phyloP scores from a whole-genome alignment of 1,140 invertebrate genomes.

The Hesperophylax magnus region DNA sequence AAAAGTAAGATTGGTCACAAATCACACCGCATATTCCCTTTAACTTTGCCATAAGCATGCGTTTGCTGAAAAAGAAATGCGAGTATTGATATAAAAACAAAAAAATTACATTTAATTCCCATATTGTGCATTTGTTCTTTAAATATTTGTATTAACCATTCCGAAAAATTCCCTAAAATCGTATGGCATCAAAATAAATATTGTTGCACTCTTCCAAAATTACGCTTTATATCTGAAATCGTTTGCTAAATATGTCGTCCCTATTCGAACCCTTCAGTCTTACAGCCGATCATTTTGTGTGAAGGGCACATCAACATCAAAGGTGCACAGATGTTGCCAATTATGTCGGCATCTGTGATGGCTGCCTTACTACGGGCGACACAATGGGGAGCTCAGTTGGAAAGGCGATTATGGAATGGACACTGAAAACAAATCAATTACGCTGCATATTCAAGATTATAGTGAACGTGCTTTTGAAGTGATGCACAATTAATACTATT shows the following conservation, averaged over 20 bases:
- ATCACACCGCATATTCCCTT: no score
- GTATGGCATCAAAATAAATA: no score
- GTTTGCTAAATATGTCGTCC: slow-evolving; percentile 25
- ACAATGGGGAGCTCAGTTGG: slow-evolving; percentile 1
- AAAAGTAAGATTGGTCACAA: no score
- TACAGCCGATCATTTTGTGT: slow-evolving; percentile 3
- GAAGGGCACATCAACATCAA: slow-evolving; percentile 7
- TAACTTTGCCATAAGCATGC: no score
- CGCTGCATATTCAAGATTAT: not conserved
- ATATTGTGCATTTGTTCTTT: no score
- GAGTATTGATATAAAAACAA: no score
- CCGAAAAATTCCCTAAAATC: no score
- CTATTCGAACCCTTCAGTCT: not conserved
- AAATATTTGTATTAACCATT: no score
- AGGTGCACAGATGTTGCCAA: slow-evolving; percentile 55
- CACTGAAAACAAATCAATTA: slow-evolving; percentile 29
- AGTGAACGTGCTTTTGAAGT: no score
- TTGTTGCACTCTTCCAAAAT: not conserved
- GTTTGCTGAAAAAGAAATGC: no score
- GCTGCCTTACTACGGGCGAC: slow-evolving; percentile 43
- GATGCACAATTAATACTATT: no score
- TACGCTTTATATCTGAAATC: not conserved
- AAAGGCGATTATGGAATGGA: slow-evolving; percentile 44
- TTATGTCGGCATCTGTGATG: slow-evolving; percentile 57
- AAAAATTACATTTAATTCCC: no score